Conservation (phyloP, 2,797 vertebrate genomes). For the Hippopotamyrus pictus region DNA sequence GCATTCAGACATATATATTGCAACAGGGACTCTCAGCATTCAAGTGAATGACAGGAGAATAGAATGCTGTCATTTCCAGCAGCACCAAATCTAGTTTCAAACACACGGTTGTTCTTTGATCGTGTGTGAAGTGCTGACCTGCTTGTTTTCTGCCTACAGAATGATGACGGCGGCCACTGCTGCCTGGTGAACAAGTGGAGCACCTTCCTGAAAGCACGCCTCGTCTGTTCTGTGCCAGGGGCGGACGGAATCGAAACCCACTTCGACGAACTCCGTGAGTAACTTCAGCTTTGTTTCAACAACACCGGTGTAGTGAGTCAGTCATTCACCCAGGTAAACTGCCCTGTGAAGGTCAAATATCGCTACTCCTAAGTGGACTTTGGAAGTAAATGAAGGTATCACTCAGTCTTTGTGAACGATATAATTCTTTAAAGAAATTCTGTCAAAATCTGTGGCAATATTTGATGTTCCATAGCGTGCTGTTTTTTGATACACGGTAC, state of each 20-base stretch:
- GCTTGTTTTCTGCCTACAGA: slow-evolving; percentile 56
- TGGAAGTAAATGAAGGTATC: not conserved
- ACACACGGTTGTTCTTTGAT: not conserved
- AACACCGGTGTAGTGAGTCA: not conserved
- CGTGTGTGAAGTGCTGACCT: not conserved
- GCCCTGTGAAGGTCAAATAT: not conserved
- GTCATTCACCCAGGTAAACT: not conserved
- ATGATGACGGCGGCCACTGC: slow-evolving; percentile 93
- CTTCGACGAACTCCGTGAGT: slow-evolving; percentile 95
- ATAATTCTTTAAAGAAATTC: not conserved
- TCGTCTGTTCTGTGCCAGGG: slow-evolving; percentile 92
- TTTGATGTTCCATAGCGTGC: not conserved
- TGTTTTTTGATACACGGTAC: not conserved
- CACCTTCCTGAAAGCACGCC: slow-evolving; percentile 93
- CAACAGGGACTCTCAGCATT: not conserved
- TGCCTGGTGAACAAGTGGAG: slow-evolving; percentile 99
- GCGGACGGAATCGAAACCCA: slow-evolving; percentile 92
- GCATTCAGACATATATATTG: not conserved
- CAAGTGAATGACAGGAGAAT: not conserved
- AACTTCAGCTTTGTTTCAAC: not conserved
- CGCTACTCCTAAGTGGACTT: not conserved
- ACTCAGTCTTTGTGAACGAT: not conserved
- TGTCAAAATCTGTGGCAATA: not conserved
- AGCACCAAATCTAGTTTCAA: slow-evolving; percentile 20
- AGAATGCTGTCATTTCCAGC: not conserved